phyloP scores from a whole-genome alignment of 1,140 invertebrate genomes.

The Chrysopa pallens region DNA sequence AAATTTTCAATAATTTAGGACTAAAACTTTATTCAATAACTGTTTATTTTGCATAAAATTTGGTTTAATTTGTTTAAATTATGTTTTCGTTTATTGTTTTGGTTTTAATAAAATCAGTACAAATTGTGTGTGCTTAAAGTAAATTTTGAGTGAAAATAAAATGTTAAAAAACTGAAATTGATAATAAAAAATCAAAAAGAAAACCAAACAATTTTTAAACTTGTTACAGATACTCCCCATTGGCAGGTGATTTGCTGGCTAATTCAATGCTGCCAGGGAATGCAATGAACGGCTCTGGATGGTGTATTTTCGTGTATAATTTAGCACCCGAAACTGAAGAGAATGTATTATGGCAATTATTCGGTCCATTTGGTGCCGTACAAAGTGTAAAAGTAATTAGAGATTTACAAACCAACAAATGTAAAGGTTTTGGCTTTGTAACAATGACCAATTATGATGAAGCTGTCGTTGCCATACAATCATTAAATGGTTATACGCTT shows the following conservation, averaged over 20 bases:
- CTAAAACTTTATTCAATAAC: too few species aligned
- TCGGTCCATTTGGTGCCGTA: conserved; percentile 97
- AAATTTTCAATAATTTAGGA: too few species aligned
- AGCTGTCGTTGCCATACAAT: conserved; percentile 91
- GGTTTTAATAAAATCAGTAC: too few species aligned
- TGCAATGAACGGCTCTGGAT: conserved; percentile 69
- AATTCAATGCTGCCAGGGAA: conserved; percentile 72
- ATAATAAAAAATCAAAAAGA: too few species aligned
- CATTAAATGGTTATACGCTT: conserved; percentile 92
- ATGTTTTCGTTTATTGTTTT: too few species aligned
- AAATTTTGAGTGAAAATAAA: too few species aligned
- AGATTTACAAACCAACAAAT: conserved; percentile 95
- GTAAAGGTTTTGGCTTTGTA: conserved; percentile 99
- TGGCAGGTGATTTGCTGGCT: conserved; percentile 80
- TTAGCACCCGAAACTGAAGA: conserved; percentile 96
- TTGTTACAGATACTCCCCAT: conserved; percentile 71
- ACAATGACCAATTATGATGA: conserved; percentile 99
- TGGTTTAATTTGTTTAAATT: too few species aligned
- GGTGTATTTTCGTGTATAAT: conserved; percentile 99
- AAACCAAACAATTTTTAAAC: neutral
- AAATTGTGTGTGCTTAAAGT: too few species aligned
- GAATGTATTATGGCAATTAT: conserved; percentile 95
- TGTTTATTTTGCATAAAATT: too few species aligned
- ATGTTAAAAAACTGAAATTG: too few species aligned
- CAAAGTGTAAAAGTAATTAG: conserved; percentile 96